A percentile compares a stretch with the other conserved stretches of the same genome.
Conservation (phyloP, 2,888 invertebrate species). For the Acanthosepion esculentum region DNA sequence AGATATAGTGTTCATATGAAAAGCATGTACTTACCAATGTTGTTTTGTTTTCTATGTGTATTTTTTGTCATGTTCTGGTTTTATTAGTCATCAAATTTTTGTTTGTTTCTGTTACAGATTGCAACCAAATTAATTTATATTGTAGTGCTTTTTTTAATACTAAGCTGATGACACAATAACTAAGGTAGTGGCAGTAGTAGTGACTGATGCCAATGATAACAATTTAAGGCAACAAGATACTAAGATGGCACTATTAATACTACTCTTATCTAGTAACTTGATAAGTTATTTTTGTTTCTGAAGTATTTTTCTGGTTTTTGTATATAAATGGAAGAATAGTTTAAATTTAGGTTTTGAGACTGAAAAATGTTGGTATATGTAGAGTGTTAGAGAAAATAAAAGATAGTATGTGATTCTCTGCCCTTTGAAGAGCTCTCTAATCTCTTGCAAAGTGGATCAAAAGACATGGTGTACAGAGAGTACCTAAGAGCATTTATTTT, state of each 20-base stretch:
- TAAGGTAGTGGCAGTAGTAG: not conserved
- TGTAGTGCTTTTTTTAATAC: not conserved
- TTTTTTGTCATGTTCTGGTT: not conserved
- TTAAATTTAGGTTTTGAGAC: not conserved
- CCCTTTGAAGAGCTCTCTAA: too few relatives aligned
- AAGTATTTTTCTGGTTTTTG: not conserved
- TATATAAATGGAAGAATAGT: not conserved
- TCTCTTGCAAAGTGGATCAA: too few relatives aligned
- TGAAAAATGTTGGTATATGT: not conserved
- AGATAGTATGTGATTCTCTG: not conserved
- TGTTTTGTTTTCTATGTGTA: not conserved
- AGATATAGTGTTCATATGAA: not conserved
- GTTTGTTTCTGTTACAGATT: not conserved
- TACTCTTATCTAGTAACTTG: not conserved
- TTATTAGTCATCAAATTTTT: not conserved
- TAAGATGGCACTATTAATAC: not conserved
- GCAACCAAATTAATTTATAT: not conserved
- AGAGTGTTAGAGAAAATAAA: not conserved
- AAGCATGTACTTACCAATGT: conserved; percentile 33
- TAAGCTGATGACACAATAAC: conserved; percentile 2
- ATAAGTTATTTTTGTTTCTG: not conserved
- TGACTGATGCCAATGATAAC: not conserved
- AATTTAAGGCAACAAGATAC: not conserved
- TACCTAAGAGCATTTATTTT: too few relatives aligned
- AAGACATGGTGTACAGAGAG: too few relatives aligned